Evolutionary conservation across 2,113 vertebrate species (phyloP), one percentile per base, ranked within the genome.

Genomic region (Lutjanus erythropterus): DNA sequence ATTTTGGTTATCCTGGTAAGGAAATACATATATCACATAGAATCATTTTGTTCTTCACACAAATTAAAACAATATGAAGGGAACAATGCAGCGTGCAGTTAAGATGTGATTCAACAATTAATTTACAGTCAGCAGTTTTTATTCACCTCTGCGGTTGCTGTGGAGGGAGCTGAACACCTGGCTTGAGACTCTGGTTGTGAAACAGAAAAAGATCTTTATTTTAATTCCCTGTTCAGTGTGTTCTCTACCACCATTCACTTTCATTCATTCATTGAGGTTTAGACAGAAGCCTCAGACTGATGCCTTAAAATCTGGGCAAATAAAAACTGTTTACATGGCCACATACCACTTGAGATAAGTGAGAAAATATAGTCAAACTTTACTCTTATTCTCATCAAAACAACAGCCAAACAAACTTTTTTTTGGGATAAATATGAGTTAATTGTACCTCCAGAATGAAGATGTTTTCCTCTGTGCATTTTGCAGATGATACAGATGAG

Each of bases 361-460:
- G 33, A 46, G n/a, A 29, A 16, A 16, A 19, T n/a, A 6, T 41
- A 53, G 19, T 35, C 5, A 18, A 18, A 6, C 23, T 39, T 39
- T 39, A 8, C 37, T n/a, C n/a, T n/a, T n/a, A n/a, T n/a, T n/a
- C n/a, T n/a, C n/a, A n/a, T n/a, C n/a, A n/a, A n/a, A 79, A 29
- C 6, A 19, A 56, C 4, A 47, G 21, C 4, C 18, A 55, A 15
- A 46, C 11, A n/a, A 4, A 16, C 59, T 14, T 67, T 3, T n/a
- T n/a, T n/a, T n/a, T n/a, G n/a, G n/a, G n/a, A 1, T 68, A 16
- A 56, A 35, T 37, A 41, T n/a, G 0, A 49, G n/a, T 19, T 0
- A 11, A 4, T 31, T 27, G 14, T 78, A 90, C 85, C 83, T 84
- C 14, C 16, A 42, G 58, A 42, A 2, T 29, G 35, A 44, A 14